A percentile compares a stretch with the other conserved stretches of the same genome.
phyloP scores from a whole-genome alignment of 2,113 vertebrate genomes.

The Cyprinodon brontotheroides region DNA sequence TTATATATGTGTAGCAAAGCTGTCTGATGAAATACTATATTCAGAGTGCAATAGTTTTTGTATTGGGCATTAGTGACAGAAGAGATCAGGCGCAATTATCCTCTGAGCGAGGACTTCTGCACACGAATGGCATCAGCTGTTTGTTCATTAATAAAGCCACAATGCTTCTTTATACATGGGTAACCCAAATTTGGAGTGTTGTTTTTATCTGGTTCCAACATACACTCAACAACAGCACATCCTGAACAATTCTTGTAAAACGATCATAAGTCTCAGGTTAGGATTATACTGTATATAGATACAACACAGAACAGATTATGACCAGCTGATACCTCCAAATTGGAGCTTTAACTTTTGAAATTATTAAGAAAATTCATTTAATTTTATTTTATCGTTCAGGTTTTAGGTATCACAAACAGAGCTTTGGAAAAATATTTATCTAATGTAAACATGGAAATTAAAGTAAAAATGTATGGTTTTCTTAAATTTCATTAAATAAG shows the following conservation, averaged over 20 bases:
- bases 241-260: slow-evolving; percentile 42
- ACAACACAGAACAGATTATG: neutral
- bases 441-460: too few relatives aligned
- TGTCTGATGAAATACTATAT: slow-evolving; percentile 72
- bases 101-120: slow-evolving; percentile 56
- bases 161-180: slow-evolving; percentile 26
- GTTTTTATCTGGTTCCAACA: slow-evolving; percentile 37
- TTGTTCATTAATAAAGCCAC: slow-evolving; percentile 55
- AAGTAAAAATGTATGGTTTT: too few relatives aligned
- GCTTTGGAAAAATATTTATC: too few relatives aligned
- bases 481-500: too few relatives aligned
- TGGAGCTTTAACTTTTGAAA: neutral
- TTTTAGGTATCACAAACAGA: neutral
- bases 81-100: slow-evolving; percentile 55
- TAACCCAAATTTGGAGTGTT: slow-evolving; percentile 35
- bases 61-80: slow-evolving; percentile 44
- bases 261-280: neutral
- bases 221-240: slow-evolving; percentile 22
- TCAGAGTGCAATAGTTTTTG: slow-evolving; percentile 66
- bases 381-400: slow-evolving; percentile 1
- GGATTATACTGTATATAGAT: neutral
- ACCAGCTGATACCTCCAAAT: neutral
- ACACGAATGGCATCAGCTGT: slow-evolving; percentile 36
- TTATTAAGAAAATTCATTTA: neutral
- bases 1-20: slow-evolving; percentile 56